Conservation (phyloP, 2,888 invertebrate genomes). For the Euclidia mi region DNA sequence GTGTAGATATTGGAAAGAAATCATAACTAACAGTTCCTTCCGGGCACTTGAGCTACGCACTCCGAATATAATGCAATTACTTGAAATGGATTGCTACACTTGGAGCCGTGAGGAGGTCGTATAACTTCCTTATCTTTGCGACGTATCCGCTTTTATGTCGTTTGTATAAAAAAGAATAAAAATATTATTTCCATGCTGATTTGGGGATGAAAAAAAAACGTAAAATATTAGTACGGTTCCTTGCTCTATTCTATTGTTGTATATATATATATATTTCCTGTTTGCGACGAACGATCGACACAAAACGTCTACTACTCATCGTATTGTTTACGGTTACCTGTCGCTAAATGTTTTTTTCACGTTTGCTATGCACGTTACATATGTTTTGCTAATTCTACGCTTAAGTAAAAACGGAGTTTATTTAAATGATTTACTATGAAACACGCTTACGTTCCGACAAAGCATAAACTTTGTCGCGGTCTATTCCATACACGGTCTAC, state of each 20-base stretch:
- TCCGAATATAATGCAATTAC: slow-evolving; percentile 81
- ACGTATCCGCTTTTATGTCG: slow-evolving; percentile 66
- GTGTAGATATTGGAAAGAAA: slow-evolving; percentile 67
- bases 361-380: no score
- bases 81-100: slow-evolving; percentile 76
- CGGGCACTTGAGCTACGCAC: slow-evolving; percentile 68
- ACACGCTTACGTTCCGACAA: no score
- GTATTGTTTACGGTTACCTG: no score
- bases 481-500: no score
- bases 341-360: not conserved
- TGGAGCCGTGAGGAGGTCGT: slow-evolving; percentile 69
- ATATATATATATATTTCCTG: slow-evolving; percentile 34
- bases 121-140: slow-evolving; percentile 74
- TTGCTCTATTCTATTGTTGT: slow-evolving; percentile 33
- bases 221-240: slow-evolving; percentile 42
- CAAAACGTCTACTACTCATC: slow-evolving; percentile 29
- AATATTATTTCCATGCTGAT: slow-evolving; percentile 58
- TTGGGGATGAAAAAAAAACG: slow-evolving; percentile 47
- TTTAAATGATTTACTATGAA: no score
- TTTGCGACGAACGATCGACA: slow-evolving; percentile 35
- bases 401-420: no score
- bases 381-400: no score
- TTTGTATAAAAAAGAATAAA: slow-evolving; percentile 73
- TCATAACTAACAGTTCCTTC: slow-evolving; percentile 66
- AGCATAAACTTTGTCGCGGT: no score